Percentiles rank a stretch among this genome's conserved stretches.
phyloP scores from a whole-genome alignment of 2,888 invertebrate species.

The Ennomos quercinarius region DNA sequence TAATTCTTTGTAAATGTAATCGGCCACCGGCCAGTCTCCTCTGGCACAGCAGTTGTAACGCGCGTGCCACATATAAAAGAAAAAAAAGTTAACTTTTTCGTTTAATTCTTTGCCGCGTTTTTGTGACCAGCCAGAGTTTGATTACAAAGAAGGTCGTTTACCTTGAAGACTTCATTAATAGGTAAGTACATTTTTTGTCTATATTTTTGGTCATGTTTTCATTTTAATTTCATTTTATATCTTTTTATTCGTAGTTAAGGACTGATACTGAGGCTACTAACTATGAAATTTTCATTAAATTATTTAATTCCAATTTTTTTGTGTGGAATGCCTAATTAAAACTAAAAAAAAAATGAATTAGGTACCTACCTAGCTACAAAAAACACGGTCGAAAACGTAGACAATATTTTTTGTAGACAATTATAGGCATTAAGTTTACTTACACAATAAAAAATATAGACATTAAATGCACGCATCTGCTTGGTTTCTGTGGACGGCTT shows the following conservation, averaged over 20 bases:
- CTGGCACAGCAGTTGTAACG: neutral
- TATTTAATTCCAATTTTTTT: too few species aligned
- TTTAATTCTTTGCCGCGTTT: slow-evolving; percentile 5
- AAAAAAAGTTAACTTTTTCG: neutral
- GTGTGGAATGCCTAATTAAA: too few species aligned
- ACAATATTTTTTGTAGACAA: too few species aligned
- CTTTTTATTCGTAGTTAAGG: neutral
- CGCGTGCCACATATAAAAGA: neutral
- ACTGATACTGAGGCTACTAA: neutral
- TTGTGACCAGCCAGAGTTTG: slow-evolving; percentile 10
- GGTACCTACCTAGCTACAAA: too few species aligned
- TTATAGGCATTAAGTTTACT: too few species aligned
- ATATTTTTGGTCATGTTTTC: too few species aligned
- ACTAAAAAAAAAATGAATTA: too few species aligned
- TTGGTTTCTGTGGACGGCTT: too few species aligned
- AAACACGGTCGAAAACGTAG: too few species aligned
- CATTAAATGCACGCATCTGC: too few species aligned
- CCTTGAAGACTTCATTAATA: slow-evolving; percentile 9
- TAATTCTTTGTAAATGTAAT: neutral
- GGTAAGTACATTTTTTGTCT: neutral
- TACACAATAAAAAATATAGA: too few species aligned
- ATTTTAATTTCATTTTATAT: neutral
- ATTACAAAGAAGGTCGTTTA: slow-evolving; percentile 3
- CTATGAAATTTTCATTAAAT: neutral
- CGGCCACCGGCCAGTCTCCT: slow-evolving; percentile 2